Evolutionary conservation across 2,797 vertebrate genomes (phyloP).

Genomic region (Smutsia temminckii): DNA sequence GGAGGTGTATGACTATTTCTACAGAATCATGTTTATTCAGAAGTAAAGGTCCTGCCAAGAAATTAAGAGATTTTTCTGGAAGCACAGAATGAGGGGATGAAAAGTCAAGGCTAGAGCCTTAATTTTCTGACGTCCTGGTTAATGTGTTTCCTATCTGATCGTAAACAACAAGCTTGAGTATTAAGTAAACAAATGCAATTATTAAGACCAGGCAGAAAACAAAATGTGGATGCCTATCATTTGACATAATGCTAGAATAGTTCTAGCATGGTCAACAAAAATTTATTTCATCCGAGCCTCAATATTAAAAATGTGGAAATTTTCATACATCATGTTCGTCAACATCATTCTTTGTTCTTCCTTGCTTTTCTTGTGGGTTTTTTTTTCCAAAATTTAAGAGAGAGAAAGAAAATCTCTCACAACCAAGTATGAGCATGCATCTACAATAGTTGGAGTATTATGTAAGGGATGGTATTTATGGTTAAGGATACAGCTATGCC

Average conservation of each 20-base stretch:
- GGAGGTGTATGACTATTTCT: background rate
- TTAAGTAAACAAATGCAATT: background rate
- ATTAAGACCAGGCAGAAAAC: slow-evolving; percentile 1
- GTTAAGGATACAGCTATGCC: slow-evolving; percentile 30
- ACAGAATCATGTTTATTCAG: background rate
- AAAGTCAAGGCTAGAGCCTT: background rate
- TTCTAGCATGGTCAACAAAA: background rate
- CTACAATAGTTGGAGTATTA: slow-evolving; percentile 37
- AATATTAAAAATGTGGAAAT: background rate
- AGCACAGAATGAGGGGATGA: background rate
- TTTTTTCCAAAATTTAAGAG: background rate
- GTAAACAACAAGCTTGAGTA: background rate
- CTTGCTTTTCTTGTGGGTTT: background rate
- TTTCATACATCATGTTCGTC: background rate
- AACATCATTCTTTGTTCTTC: slow-evolving; percentile 27
- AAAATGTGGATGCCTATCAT: background rate
- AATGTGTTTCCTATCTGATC: background rate
- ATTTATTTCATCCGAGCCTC: slow-evolving; percentile 28
- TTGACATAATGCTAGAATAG: background rate
- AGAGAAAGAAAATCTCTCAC: slow-evolving; percentile 3
- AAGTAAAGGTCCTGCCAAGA: background rate
- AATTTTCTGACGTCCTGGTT: background rate
- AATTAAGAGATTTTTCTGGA: background rate
- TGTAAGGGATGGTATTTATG: slow-evolving; percentile 60
- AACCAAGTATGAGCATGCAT: slow-evolving; percentile 14